Base-by-base conservation (phyloP, 2,113 vertebrate species). In the Upupa epops region DNA sequence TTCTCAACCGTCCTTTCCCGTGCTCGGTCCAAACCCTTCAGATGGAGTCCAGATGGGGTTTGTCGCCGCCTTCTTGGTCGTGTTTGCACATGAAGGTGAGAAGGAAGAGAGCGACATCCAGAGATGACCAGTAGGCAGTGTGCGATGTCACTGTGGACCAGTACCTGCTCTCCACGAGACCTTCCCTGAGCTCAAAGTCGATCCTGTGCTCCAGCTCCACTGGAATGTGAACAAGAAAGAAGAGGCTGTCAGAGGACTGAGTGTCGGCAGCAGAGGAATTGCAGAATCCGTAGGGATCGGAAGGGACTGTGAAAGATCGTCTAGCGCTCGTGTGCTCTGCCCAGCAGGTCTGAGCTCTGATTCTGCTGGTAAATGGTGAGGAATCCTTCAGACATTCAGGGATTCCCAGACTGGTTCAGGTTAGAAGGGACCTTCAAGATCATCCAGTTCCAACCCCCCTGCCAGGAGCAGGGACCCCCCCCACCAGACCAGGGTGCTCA, bases 71-170 rank as follows among this genome's bases (percentile, higher is more conserved):
- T 29, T 96, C 94, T 45, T 97, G 97, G 60, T 97, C 97, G 18
- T 98, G 98, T 94, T 98, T 98, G 94, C 98, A 99, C 97, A 99
- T 98, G 97, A 99, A 99, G 76, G 99, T 99, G 82, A 99, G 97
- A 29, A 99, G 98, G 96, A 99, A 99, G 28, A 99, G 98, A 4
- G 99, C 99, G 20, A 99, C 98, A 79, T 99, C 99, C 92, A 98
- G 98, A 17, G 99, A 99, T 48, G 98, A 99, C 99, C 99, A 99
- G 63, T 99, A 99, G 82, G 98, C 98, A 32, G 99, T 99, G 96
- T 99, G 99, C 0, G 99, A 99, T 0, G 99, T 99, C 96, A 99
- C 99, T 1, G 99, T 98, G 1, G 99, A 99, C 99, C 99, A 99
- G 84, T 99, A 99, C 87, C 99, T 98, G 96, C 98, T 99, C 96